phyloP scores from a whole-genome alignment of 2,113 vertebrate genomes.

The Chlorodrepanis virens region DNA sequence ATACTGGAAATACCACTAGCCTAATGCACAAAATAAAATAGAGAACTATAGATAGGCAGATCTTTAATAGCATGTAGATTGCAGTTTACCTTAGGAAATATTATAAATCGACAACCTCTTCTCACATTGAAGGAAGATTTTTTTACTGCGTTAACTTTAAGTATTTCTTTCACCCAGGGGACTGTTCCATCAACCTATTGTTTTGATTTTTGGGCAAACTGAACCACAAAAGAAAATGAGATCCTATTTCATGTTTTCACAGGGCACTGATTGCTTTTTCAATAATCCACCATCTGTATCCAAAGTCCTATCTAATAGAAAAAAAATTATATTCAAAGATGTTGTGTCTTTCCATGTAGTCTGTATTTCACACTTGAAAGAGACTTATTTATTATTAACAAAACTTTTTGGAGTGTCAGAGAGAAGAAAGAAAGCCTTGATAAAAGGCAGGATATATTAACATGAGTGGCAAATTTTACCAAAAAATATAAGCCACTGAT shows the following conservation, averaged over 20 bases:
- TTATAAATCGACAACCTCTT: not conserved
- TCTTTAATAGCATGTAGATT: not conserved
- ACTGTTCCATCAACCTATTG: not conserved
- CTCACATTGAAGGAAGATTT: not conserved
- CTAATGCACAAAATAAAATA: not conserved
- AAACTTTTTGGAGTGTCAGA: not conserved
- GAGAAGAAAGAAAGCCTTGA: not conserved
- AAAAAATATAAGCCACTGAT: not conserved
- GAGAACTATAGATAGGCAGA: not conserved
- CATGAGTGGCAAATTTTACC: not conserved
- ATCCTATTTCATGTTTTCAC: not conserved
- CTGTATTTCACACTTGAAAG: not conserved
- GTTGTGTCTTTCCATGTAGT: not conserved
- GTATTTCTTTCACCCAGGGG: not conserved
- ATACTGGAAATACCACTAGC: not conserved
- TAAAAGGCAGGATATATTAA: not conserved
- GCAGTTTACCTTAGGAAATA: not conserved
- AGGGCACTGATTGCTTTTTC: not conserved
- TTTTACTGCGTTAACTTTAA: not conserved
- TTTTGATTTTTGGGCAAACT: not conserved
- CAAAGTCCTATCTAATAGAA: not conserved
- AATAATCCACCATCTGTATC: not conserved
- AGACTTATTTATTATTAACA: not conserved
- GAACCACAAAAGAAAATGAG: not conserved
- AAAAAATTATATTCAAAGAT: not conserved